Conservation (phyloP, 2,113 vertebrate species). For the Dunckerocampus dactyliophorus region DNA sequence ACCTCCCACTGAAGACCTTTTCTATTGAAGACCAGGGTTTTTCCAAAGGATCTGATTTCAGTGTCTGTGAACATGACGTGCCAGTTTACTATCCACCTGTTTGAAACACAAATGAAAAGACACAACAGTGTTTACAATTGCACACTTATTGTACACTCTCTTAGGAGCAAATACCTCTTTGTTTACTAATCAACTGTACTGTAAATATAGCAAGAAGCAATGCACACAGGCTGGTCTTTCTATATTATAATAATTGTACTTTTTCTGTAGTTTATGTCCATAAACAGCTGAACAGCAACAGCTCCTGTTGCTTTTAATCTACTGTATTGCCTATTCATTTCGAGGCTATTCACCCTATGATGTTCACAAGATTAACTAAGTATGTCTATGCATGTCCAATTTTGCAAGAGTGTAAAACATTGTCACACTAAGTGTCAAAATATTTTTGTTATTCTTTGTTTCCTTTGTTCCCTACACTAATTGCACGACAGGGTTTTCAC, state of each 20-base stretch:
- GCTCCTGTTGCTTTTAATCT: no score
- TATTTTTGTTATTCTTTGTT: not conserved
- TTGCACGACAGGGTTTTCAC: not conserved
- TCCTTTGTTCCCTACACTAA: not conserved
- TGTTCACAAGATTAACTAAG: no score
- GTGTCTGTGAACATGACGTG: slow-evolving; percentile 47
- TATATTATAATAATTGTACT: not conserved
- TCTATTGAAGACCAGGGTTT: slow-evolving; percentile 9
- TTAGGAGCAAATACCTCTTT: not conserved
- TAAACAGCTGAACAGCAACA: no score
- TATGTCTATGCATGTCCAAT: no score
- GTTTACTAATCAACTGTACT: not conserved
- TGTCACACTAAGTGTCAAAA: not conserved
- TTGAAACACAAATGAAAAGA: slow-evolving; percentile 3
- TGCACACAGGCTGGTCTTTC: not conserved
- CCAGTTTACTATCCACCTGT: slow-evolving; percentile 62
- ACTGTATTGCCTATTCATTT: no score
- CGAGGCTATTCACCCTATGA: no score
- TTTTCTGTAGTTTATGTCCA: no score
- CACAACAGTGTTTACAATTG: not conserved
- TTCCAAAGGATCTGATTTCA: slow-evolving; percentile 36
- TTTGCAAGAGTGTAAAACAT: no score
- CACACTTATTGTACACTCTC: not conserved
- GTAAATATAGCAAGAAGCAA: slow-evolving; percentile 2
- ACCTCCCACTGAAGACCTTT: not conserved